Evolutionary conservation across 2,888 invertebrate species (phyloP), one percentile per base, ranked within the genome.

Genomic region (Drosophila nr. perissopoda): DNA sequence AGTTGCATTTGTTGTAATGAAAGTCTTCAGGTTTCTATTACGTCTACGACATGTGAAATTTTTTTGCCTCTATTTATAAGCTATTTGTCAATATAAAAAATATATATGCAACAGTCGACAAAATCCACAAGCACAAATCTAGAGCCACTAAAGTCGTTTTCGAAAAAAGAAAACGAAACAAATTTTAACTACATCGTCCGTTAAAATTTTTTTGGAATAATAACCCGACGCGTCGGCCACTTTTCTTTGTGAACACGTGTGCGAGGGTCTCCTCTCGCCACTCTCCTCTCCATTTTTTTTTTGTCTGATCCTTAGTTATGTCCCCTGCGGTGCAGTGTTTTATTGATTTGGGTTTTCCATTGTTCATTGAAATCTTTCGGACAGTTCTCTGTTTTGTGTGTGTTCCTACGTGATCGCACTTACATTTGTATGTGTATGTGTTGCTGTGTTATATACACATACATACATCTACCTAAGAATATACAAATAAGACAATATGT

Each of bases 221-320:
- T 52, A 65, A 57, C 51, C 58, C 69, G 40, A 72, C 27, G 34
- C 75, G 78, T 78, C 82, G 83, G 83, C 68, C 83, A 73, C 67
- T 81, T 84, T 85, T 53, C 76, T 87, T 89, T 86, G 90, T 89
- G 81, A 89, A 86, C 86, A 86, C 86, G 90, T 86, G 86, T 89
- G 86, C 90, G 58, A 74, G 69, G 78, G 66, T 81, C 78, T 76
- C 45, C 27, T 61, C 34, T 45, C 21, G 4, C 40, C 11, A 5
- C 40, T 52, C n/a, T 51, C 67, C 64, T 59, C 61, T 59, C 48
- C 16, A 51, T 66, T 54, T 57, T 60, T 69, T 51, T 48, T 73
- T 60, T 56, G 70, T 63, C 53, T 60, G 72, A 85, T 80, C 72
- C 84, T 76, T 66, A 54, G 64, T 58, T 69, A 7, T 84, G 85